Evolutionary conservation across 2,888 invertebrate genomes (phyloP).

Genomic region (Tenthredo notha): DNA sequence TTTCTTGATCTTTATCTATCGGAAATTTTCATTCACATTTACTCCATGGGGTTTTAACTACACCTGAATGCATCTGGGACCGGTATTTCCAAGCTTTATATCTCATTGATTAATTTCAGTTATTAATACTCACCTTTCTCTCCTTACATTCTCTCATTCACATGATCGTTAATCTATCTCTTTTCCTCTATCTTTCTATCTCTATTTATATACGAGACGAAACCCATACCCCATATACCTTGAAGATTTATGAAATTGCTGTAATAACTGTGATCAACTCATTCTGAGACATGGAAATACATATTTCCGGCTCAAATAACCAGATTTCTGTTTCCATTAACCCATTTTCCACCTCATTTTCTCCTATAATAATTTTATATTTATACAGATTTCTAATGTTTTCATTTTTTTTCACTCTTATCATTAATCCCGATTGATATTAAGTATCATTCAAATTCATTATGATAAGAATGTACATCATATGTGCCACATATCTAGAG

Average conservation of each 20-base stretch:
- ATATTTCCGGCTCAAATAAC: slow-evolving; percentile 39
- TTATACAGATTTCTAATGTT: slow-evolving; percentile 4
- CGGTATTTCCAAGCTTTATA: slow-evolving; percentile 15
- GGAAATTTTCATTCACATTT: slow-evolving; percentile 5
- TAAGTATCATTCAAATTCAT: not conserved
- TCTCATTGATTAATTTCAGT: slow-evolving; percentile 31
- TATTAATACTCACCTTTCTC: slow-evolving; percentile 41
- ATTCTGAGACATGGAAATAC: slow-evolving; percentile 5
- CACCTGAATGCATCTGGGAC: not conserved
- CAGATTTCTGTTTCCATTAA: slow-evolving; percentile 22
- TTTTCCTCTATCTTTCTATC: not conserved
- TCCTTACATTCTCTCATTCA: slow-evolving; percentile 35
- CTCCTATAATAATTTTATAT: not conserved
- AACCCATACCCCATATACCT: not conserved
- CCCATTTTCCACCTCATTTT: not conserved
- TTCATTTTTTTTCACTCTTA: not conserved
- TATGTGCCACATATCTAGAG: not conserved
- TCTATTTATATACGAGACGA: not conserved
- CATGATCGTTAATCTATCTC: slow-evolving; percentile 37
- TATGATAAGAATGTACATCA: too few species aligned
- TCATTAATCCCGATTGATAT: not conserved
- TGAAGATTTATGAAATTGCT: slow-evolving; percentile 29
- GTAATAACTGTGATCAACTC: slow-evolving; percentile 32
- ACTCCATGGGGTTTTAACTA: not conserved
- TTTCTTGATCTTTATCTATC: not conserved